Conservation (phyloP, 2,888 invertebrate species). For the Acanthosoma haemorrhoidale region DNA sequence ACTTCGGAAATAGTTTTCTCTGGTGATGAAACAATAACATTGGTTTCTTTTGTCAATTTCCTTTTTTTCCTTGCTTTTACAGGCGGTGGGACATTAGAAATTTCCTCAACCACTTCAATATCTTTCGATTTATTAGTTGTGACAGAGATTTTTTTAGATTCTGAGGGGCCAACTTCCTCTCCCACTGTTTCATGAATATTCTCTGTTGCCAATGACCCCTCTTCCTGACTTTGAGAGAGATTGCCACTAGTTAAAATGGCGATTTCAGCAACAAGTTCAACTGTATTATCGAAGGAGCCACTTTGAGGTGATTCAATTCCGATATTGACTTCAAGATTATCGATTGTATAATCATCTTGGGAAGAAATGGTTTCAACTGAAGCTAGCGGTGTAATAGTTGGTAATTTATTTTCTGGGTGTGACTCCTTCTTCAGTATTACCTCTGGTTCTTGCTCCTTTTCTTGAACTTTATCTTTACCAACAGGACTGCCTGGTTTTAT, state of each 20-base stretch:
- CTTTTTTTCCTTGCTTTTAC: neutral
- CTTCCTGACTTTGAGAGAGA: slow-evolving; percentile 1
- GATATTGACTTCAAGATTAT: slow-evolving; percentile 16
- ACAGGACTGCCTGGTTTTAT: neutral
- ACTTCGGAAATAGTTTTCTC: neutral
- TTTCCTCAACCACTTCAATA: neutral
- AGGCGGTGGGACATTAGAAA: neutral
- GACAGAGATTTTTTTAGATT: neutral
- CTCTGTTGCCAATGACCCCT: slow-evolving; percentile 16
- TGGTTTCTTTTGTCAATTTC: slow-evolving; percentile 15
- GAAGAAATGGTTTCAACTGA: slow-evolving; percentile 18
- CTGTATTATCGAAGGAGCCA: slow-evolving; percentile 8
- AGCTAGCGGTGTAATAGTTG: neutral
- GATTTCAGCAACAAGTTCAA: neutral
- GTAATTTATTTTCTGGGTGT: neutral
- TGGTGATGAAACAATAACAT: neutral
- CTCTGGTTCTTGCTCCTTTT: neutral
- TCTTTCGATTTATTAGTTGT: too few species aligned
- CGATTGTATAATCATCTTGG: slow-evolving; percentile 5
- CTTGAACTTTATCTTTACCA: neutral
- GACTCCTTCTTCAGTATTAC: neutral
- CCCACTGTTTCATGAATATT: neutral
- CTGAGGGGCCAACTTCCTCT: neutral
- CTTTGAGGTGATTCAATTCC: neutral
- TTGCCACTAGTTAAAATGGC: slow-evolving; percentile 2